phyloP scores from a whole-genome alignment of 2,888 invertebrate species.

The Catonia carolina region DNA sequence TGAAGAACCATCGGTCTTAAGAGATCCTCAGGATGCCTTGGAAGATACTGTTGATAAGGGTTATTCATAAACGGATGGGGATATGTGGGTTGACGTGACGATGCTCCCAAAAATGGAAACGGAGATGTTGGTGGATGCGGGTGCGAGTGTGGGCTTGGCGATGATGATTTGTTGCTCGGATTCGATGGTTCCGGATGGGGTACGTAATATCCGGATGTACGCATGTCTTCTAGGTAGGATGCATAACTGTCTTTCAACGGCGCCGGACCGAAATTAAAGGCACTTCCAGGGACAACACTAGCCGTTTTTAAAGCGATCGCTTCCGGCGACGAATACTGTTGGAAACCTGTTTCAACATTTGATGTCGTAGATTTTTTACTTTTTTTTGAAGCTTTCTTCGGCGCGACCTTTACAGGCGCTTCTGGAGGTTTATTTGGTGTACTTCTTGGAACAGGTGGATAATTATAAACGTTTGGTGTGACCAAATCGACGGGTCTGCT shows the following conservation, averaged over 20 bases:
- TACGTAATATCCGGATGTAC: constrained; percentile 38
- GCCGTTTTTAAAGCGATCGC: constrained; percentile 59
- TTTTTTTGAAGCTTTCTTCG: constrained; percentile 27
- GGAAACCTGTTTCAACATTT: constrained; percentile 48
- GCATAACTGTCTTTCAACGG: constrained; percentile 56
- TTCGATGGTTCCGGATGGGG: constrained; percentile 46
- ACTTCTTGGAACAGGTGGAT: constrained; percentile 19
- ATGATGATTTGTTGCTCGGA: constrained; percentile 34
- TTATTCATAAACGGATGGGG: constrained; percentile 41
- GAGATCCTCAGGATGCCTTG: constrained; percentile 55
- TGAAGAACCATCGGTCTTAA: constrained; percentile 45
- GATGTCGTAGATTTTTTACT: constrained; percentile 22
- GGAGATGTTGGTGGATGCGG: constrained; percentile 20
- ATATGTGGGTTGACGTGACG: constrained; percentile 24
- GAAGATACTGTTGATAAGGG: constrained; percentile 66
- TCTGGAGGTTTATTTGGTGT: constrained; percentile 10
- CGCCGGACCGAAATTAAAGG: constrained; percentile 74
- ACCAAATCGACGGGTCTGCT: constrained; percentile 22
- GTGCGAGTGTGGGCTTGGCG: constrained; percentile 32
- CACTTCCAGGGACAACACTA: constrained; percentile 71
- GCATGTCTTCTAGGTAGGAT: constrained; percentile 55
- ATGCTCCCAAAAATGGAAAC: constrained; percentile 24
- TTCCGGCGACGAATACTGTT: constrained; percentile 49
- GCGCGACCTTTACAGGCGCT: constrained; percentile 14
- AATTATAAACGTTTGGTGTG: constrained; percentile 23